A percentile compares a stretch with the other conserved stretches of the same genome.
Conservation (phyloP, 2,113 vertebrate species). For the Ammodramus savannarum region DNA sequence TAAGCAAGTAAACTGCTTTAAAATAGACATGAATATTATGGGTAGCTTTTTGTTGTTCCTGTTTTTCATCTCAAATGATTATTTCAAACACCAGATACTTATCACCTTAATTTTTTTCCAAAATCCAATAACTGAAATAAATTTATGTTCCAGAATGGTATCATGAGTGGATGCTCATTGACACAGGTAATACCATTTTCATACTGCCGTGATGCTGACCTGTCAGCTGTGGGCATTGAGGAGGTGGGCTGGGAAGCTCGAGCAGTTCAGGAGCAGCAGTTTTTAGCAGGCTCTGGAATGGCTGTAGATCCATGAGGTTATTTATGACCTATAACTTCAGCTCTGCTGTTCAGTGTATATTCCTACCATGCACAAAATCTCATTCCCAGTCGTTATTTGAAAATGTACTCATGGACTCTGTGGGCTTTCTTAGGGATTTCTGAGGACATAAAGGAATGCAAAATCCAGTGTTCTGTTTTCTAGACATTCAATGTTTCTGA, state of each 20-base stretch:
- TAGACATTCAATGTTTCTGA: neutral
- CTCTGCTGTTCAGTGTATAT: neutral
- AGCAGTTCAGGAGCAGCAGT: neutral
- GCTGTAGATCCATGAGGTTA: neutral
- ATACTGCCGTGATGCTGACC: neutral
- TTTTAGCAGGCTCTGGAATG: neutral
- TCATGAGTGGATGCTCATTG: neutral
- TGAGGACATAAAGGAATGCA: neutral
- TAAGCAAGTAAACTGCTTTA: neutral
- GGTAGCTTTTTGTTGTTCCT: neutral
- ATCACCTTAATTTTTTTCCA: neutral
- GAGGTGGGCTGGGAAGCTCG: neutral
- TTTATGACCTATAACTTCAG: neutral
- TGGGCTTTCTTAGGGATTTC: neutral
- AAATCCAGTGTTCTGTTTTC: neutral
- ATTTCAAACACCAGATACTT: neutral
- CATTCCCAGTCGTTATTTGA: neutral
- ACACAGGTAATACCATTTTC: neutral
- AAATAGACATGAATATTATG: neutral
- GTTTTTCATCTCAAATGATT: neutral
- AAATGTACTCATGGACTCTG: neutral
- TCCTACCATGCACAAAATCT: neutral
- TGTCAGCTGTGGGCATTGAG: neutral
- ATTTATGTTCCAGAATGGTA: neutral
- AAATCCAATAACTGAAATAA: neutral